A percentile compares a stretch with the other conserved stretches of the same genome.
Evolutionary conservation across 2,888 invertebrate genomes (phyloP).

Genomic region (Argynnis bischoffii): DNA sequence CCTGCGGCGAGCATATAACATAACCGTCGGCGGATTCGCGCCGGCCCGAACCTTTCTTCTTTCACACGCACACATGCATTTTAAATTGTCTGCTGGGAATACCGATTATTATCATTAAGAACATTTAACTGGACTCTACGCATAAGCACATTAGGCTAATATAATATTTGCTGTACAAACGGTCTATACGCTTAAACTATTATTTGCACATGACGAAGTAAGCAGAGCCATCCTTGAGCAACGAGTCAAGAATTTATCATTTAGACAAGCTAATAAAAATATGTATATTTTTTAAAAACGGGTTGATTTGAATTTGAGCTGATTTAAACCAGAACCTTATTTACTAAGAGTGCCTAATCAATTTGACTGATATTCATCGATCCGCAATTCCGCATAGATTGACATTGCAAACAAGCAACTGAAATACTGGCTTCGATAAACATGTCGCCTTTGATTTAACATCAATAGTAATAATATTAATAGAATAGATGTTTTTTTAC

Average conservation of each 20-base stretch:
- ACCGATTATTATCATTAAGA: constrained; percentile 65
- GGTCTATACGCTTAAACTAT: constrained; percentile 54
- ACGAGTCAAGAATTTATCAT: constrained; percentile 62
- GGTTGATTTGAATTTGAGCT: constrained; percentile 40
- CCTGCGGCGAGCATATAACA: constrained; percentile 73
- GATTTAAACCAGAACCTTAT: constrained; percentile 59
- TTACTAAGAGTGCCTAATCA: constrained; percentile 50
- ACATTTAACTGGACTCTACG: constrained; percentile 68
- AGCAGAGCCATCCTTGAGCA: constrained; percentile 60
- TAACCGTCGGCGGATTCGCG: constrained; percentile 76
- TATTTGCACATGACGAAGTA: constrained; percentile 60
- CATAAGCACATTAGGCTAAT: constrained; percentile 63
- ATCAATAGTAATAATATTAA: constrained; percentile 8
- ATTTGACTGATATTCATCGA: constrained; percentile 48
- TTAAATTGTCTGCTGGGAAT: constrained; percentile 49
- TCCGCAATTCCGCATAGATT: constrained; percentile 48
- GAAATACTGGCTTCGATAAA: constrained; percentile 59
- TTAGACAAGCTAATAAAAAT: constrained; percentile 56
- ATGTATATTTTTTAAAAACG: constrained; percentile 34
- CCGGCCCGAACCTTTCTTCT: constrained; percentile 69
- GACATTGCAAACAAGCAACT: constrained; percentile 56
- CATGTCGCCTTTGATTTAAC: constrained; percentile 50
- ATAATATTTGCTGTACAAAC: constrained; percentile 67
- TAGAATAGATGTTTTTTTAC: constrained; percentile 16
- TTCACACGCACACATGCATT: constrained; percentile 57